phyloP scores from a whole-genome alignment of 1,140 invertebrate genomes.

The Drosophila tropicalis region DNA sequence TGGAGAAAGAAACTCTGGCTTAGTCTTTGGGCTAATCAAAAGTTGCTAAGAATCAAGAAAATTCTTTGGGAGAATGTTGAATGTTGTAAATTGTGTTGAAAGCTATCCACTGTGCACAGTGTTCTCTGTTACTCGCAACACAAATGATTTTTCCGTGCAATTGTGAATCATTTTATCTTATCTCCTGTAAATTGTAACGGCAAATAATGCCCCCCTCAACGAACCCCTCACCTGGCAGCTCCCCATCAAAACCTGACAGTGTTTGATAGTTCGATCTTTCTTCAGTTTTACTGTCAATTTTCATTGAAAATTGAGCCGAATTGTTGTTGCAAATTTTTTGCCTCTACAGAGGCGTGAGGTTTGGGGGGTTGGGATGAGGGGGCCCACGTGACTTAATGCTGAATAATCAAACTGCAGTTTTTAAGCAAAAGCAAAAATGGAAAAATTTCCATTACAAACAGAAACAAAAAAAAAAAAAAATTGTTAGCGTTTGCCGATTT shows the following conservation, averaged over 20 bases:
- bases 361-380: too few species aligned
- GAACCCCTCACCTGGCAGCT: not conserved
- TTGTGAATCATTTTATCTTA: conserved; percentile 1
- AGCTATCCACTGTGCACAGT: too few species aligned
- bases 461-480: conserved; percentile 21
- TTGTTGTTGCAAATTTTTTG: too few species aligned
- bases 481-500: conserved; percentile 60
- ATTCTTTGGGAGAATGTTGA: too few species aligned
- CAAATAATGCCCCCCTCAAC: not conserved
- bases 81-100: too few species aligned
- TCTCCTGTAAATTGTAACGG: not conserved
- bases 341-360: not conserved
- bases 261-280: conserved; percentile 21
- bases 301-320: conserved; percentile 40
- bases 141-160: not conserved
- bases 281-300: conserved; percentile 35
- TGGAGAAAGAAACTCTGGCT: too few species aligned
- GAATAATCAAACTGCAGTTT: conserved; percentile 46
- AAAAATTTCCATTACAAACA: conserved; percentile 66
- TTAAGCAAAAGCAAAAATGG: conserved; percentile 27
- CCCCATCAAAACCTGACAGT: not conserved
- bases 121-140: not conserved
- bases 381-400: conserved; percentile 28
- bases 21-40: too few species aligned
- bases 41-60: too few species aligned